Conservation (phyloP, 1,140 invertebrate genomes). For the Leguminivora glycinivorella region DNA sequence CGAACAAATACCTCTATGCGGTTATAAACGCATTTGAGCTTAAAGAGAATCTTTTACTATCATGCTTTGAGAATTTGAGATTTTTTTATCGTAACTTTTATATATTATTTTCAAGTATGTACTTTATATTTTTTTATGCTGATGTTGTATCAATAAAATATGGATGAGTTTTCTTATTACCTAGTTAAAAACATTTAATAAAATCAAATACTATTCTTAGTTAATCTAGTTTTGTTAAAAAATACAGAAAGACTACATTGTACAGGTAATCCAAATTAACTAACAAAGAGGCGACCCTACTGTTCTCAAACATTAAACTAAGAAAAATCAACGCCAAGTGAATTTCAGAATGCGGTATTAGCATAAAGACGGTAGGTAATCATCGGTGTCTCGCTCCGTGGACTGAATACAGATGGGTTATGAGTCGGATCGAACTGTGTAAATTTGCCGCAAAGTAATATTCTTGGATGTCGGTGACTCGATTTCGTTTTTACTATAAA, state of each 20-base stretch:
- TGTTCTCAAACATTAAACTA: neutral
- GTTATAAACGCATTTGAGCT: conserved; percentile 16
- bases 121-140: too few species aligned
- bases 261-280: too few species aligned
- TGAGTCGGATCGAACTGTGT: conserved; percentile 32
- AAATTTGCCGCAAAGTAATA: conserved; percentile 20
- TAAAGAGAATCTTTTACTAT: neutral
- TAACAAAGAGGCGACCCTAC: neutral
- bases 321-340: conserved; percentile 52
- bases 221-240: too few species aligned
- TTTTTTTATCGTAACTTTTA: too few species aligned
- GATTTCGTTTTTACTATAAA: neutral
- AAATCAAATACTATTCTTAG: too few species aligned
- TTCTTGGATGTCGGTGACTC: neutral
- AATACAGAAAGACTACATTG: too few species aligned
- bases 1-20: conserved; percentile 6
- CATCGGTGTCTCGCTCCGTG: conserved; percentile 42
- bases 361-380: conserved; percentile 54
- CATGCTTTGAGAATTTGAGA: neutral
- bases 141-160: too few species aligned
- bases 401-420: conserved; percentile 43
- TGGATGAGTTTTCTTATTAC: too few species aligned
- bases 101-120: too few species aligned
- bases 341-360: conserved; percentile 52
- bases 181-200: too few species aligned